Base-by-base conservation (phyloP, 2,888 invertebrate genomes). In the Nasonia oneida region DNA sequence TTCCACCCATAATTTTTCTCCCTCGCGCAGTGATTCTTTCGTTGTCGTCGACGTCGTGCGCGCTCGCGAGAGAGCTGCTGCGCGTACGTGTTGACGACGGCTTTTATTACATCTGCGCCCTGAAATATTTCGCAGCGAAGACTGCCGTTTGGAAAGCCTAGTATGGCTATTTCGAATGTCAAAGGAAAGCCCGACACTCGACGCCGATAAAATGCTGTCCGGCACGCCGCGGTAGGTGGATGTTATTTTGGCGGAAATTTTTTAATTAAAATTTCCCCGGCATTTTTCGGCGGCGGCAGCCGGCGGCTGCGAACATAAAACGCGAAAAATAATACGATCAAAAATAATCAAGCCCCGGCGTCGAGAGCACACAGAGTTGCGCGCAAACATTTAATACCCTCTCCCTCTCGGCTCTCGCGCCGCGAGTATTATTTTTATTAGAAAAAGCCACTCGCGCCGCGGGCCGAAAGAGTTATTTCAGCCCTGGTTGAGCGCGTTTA, bases 1-100 rank as follows among this genome's bases (percentile, higher is more conserved):
- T 77, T 67, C 50, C 6, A 42, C 42, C 61, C 81, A 81, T 81
- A 81, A 84, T 81, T 81, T 81, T 71, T 84, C 61, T 15, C 83
- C 61, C 73, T 67, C 18, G 64, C n/a, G 57, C 57, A 61, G 57
- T 61, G 85, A 83, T 77, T 83, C 83, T 77, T 77, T 53, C 82
- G 39, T 29, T 57, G 42, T 8, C 18, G 5, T 37, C 37, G 37
- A 4, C 37, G 37, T 37, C 37, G 37, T 37, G 29, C 29, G 29
- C 29, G 29, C 1, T 29, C 29, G 14, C 33, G 42, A 29, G 23
- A 71, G 42, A 3, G 15, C 29, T 67, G 18, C 71, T 10, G 18
- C 47, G 47, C 10, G 10, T 37, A 15, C 71, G 37, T 29, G 42
- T 23, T 33, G 61, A 42, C 57, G 57, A 61, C 50, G 67, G 78